These are phyloP conservation scores for Oxygymnocypris stewartii DNA, from an alignment of 2,113 vertebrate species.

Conservation along the genomic window DNA sequence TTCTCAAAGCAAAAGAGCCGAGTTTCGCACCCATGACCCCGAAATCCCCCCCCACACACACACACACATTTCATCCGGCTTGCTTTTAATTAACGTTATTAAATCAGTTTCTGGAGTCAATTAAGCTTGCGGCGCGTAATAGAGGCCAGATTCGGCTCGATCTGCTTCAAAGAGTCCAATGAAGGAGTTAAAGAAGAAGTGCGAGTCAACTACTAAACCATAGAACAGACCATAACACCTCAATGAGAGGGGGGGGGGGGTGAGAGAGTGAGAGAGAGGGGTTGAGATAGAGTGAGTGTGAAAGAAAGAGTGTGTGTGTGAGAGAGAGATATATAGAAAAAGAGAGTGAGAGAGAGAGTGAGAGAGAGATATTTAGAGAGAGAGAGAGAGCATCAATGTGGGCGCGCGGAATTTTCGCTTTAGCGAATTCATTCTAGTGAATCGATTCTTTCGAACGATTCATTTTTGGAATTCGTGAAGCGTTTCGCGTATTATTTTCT, in stretches of 20 bases:
- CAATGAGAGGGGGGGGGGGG: no score
- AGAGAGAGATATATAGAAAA: no score
- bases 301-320: no score
- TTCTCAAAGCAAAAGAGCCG: neutral
- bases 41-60: neutral
- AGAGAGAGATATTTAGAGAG: neutral
- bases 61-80: neutral
- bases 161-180: conserved; percentile 8
- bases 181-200: neutral
- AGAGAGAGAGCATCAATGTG: neutral
- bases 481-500: neutral
- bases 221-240: neutral
- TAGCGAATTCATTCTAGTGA: neutral
- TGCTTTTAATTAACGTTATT: conserved; percentile 42
- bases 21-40: neutral
- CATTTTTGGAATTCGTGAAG: neutral
- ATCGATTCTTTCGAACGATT: neutral
- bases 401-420: neutral
- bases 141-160: conserved; percentile 14
- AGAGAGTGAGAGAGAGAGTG: neutral
- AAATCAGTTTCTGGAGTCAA: conserved; percentile 42
- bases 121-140: conserved; percentile 16
- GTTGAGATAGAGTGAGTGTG: neutral
- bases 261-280: neutral
- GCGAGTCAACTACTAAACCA: neutral